A percentile compares a stretch with the other conserved stretches of the same genome.
phyloP scores from a whole-genome alignment of 2,888 invertebrate species.

The Nezara viridula region DNA sequence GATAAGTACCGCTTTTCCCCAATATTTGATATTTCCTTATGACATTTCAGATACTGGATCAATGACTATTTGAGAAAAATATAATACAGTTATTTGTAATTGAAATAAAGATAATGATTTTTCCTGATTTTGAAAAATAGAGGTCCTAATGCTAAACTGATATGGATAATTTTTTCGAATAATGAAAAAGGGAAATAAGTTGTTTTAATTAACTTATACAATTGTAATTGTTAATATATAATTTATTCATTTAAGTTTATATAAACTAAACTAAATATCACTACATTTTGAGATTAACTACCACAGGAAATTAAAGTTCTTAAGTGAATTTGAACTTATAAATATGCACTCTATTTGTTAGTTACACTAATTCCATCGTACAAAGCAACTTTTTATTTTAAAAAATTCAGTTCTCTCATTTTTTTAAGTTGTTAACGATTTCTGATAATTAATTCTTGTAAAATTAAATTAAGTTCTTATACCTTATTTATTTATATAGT shows the following conservation, averaged over 20 bases:
- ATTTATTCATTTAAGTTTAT: background rate
- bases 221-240: background rate
- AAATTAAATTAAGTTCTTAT: background rate
- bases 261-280: background rate
- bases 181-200: background rate
- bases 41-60: background rate
- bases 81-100: background rate
- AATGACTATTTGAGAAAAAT: background rate
- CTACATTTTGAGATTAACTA: background rate
- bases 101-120: background rate
- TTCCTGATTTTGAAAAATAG: background rate
- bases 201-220: background rate
- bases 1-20: background rate
- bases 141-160: no score
- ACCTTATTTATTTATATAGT: background rate
- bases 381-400: no score
- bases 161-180: no score
- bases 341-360: background rate
- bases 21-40: background rate
- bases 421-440: background rate
- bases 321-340: background rate
- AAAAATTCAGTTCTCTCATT: background rate
- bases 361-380: background rate
- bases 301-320: background rate
- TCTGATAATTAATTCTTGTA: background rate